phyloP scores from a whole-genome alignment of 2,888 invertebrate genomes.

The Chrysolina oricalcia region DNA sequence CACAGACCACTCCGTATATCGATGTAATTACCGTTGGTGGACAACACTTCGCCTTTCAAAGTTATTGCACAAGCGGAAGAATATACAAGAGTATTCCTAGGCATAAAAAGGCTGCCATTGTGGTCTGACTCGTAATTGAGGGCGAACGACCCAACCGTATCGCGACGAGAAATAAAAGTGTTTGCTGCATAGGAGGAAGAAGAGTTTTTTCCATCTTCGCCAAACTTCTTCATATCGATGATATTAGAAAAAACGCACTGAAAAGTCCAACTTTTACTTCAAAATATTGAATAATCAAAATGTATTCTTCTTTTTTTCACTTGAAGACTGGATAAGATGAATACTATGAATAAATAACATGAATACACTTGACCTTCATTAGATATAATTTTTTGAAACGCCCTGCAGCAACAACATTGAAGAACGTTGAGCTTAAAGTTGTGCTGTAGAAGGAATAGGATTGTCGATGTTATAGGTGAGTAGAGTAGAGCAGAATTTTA shows the following conservation, averaged over 20 bases:
- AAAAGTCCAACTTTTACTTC: neutral
- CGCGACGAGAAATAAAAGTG: conserved; percentile 35
- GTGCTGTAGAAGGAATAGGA: too few relatives aligned
- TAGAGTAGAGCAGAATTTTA: too few relatives aligned
- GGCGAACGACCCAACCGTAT: conserved; percentile 39
- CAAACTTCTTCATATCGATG: too few relatives aligned
- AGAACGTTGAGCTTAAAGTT: too few relatives aligned
- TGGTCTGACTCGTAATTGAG: conserved; percentile 39
- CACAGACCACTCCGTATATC: conserved; percentile 18
- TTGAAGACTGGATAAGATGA: too few relatives aligned
- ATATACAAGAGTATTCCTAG: conserved; percentile 37
- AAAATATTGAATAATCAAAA: too few relatives aligned
- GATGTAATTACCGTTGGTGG: conserved; percentile 6
- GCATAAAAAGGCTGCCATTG: conserved; percentile 32
- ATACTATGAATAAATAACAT: too few relatives aligned
- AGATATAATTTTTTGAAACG: too few relatives aligned
- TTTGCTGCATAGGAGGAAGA: neutral
- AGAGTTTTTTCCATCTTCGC: neutral
- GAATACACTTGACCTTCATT: too few relatives aligned
- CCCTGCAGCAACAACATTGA: too few relatives aligned
- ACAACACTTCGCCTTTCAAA: conserved; percentile 18
- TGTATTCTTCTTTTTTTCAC: too few relatives aligned
- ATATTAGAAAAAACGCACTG: neutral
- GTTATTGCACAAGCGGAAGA: conserved; percentile 41
- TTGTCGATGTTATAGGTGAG: too few relatives aligned